phyloP scores from a whole-genome alignment of 2,797 vertebrate species.

The Lithobates sylvaticus region DNA sequence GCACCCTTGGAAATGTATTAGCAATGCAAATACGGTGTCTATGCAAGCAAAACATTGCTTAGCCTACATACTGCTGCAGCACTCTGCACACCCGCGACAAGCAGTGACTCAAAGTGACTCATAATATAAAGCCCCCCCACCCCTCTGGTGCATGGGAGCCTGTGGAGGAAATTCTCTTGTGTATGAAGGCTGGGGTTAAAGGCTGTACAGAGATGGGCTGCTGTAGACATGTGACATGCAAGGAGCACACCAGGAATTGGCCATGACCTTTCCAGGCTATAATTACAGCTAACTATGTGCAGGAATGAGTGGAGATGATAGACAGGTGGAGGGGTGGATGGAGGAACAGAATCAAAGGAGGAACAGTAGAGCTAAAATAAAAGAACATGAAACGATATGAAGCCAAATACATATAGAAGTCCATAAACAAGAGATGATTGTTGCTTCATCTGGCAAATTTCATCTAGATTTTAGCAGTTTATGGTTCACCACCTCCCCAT shows the following conservation, averaged over 20 bases:
- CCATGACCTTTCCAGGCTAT: slow-evolving; percentile 51
- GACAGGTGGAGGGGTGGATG: slow-evolving; percentile 25
- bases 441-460: too few species aligned
- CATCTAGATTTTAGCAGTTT: too few species aligned
- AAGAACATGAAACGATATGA: background rate
- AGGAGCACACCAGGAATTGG: slow-evolving; percentile 31
- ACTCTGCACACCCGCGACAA: slow-evolving; percentile 8
- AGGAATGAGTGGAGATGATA: slow-evolving; percentile 20
- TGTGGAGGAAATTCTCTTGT: slow-evolving; percentile 20
- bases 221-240: slow-evolving; percentile 14
- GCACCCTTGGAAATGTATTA: slow-evolving; percentile 35
- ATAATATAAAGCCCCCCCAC: slow-evolving; percentile 35
- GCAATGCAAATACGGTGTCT: slow-evolving; percentile 55
- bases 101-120: slow-evolving; percentile 52
- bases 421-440: too few species aligned
- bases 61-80: slow-evolving; percentile 52
- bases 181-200: slow-evolving; percentile 8
- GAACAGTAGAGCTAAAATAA: background rate
- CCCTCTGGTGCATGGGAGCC: slow-evolving; percentile 24
- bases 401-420: background rate
- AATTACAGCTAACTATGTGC: slow-evolving; percentile 53
- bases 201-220: slow-evolving; percentile 25
- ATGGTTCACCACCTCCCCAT: too few species aligned
- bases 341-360: background rate
- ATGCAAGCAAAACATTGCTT: slow-evolving; percentile 24